Evolutionary conservation across 2,888 invertebrate genomes (phyloP), one percentile per base, ranked within the genome.

Genomic region (Amblyteles armatorius): DNA sequence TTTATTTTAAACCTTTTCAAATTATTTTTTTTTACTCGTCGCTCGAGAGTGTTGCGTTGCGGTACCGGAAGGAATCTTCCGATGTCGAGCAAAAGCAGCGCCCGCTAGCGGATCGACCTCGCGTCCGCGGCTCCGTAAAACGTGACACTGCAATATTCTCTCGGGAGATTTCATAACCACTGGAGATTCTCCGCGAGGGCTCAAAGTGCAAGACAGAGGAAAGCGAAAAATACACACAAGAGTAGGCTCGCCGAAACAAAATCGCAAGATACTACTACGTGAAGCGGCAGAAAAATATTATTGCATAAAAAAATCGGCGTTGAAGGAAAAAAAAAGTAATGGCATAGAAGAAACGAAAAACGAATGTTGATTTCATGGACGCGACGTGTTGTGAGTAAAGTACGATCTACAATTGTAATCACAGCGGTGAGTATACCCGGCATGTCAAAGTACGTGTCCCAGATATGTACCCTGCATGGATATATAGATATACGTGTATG

Each of bases 121-220:
- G 19, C 9, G 22, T 22, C 2, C 40, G 11, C 16, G 5, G 13
- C 26, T 50, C 11, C 16, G 65, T 63, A 1, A 13, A 57, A 22
- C 57, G 63, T 52, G 52, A 65, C 36, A 52, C 7, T 36, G 63
- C 50, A 71, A 65, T 79, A 72, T 65, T n/a, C 52, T 36, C 52
- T n/a, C 36, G 48, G 69, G 72, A 79, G 29, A 71, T 79, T 79
- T 79, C 63, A 55, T 65, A 79, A 57, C 16, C 22, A 11, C 19
- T 5, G 13, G 55, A 76, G 11, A 36, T 57, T 57, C 22, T 44
- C 22, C 19, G 33, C 16, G 2, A 13, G 29, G 44, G 57, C n/a
- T 57, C 78, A 55, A 55, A 57, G 57, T 78, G 60, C 29, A 71
- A 50, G 48, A 29, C 0, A 22, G 9, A 16, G 13, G 65, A 33